These are phyloP conservation scores for Calliphora vomitoria DNA, from an alignment of 2,888 invertebrate genomes.

Conservation along the genomic window DNA sequence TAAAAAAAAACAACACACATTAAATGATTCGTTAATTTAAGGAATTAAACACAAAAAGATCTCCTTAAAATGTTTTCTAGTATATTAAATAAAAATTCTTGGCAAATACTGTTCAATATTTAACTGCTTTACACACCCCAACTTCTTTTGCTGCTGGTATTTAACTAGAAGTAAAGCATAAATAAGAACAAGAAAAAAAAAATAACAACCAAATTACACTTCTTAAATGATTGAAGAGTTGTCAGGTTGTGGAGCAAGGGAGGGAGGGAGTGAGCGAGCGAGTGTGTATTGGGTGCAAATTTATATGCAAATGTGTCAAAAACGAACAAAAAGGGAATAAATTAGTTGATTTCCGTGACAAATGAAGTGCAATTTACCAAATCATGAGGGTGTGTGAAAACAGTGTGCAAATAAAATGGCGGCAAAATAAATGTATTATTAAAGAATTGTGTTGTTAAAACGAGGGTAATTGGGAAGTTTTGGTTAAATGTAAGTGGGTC, in stretches of 20 bases:
- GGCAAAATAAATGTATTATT: neutral
- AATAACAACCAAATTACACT: neutral
- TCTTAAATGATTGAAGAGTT: neutral
- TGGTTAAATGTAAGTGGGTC: neutral
- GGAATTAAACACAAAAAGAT: constrained; percentile 2
- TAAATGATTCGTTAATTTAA: constrained; percentile 28
- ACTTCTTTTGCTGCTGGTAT: neutral
- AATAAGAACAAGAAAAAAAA: neutral
- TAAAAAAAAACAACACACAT: neutral
- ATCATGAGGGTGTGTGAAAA: constrained; percentile 47
- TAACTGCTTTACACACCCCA: neutral
- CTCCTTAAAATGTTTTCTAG: neutral
- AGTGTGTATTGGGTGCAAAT: neutral
- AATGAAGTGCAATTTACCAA: constrained; percentile 68
- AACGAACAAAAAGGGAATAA: constrained; percentile 34
- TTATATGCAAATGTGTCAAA: constrained; percentile 47
- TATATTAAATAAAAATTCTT: neutral
- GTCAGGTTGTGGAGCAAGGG: neutral
- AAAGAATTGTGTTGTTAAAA: neutral
- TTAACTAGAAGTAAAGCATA: neutral
- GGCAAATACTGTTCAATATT: neutral
- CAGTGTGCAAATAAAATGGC: constrained; percentile 13
- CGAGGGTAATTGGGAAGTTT: neutral
- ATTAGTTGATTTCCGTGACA: constrained; percentile 60
- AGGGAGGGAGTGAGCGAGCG: neutral